A percentile compares a stretch with the other conserved stretches of the same genome.
These are phyloP conservation scores for Dryadula phaetusa DNA, from an alignment of 2,888 invertebrate species.

Conservation along the genomic window DNA sequence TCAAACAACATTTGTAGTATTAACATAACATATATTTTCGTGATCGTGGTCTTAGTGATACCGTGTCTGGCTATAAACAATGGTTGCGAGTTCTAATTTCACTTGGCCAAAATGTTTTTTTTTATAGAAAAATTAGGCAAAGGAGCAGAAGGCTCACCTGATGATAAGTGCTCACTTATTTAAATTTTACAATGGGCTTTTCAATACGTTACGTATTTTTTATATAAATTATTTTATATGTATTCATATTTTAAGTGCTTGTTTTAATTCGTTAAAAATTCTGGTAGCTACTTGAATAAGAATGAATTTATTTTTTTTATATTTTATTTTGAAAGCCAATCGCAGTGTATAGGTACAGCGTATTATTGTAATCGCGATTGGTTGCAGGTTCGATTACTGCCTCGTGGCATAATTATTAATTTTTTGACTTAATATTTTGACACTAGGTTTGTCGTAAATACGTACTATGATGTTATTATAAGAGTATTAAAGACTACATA, in stretches of 20 bases:
- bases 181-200: not conserved
- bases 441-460: too few species aligned
- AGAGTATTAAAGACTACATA: too few species aligned
- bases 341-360: too few species aligned
- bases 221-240: not conserved
- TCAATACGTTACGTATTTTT: not conserved
- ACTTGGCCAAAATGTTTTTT: not conserved
- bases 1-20: conserved; percentile 4
- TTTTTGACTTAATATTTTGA: too few species aligned
- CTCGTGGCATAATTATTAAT: too few species aligned
- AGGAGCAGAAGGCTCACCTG: too few species aligned
- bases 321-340: not conserved
- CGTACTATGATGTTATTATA: too few species aligned
- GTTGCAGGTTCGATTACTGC: too few species aligned
- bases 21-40: not conserved
- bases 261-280: not conserved
- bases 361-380: too few species aligned
- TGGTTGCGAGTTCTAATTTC: not conserved
- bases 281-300: not conserved
- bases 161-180: too few species aligned
- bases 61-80: not conserved
- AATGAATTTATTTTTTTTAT: not conserved
- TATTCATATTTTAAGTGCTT: not conserved
- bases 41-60: not conserved
- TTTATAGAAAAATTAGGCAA: too few species aligned